Percentiles rank a stretch among this genome's conserved stretches.
Conservation (phyloP, 1,140 invertebrate species). For the Adoxophyes honmai region DNA sequence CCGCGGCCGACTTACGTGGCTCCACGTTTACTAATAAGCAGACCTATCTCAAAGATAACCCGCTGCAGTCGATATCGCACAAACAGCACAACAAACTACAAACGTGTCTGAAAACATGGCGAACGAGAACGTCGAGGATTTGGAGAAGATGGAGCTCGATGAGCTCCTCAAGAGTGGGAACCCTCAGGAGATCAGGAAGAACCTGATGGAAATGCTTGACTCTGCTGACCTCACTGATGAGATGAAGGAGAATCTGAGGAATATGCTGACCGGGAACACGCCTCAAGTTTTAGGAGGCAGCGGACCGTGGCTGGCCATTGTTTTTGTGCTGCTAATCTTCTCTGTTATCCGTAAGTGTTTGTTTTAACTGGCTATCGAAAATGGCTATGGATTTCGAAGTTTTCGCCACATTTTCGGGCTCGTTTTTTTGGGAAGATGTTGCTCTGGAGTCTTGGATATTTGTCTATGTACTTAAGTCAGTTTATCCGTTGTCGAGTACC, state of each 20-base stretch:
- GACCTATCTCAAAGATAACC: slow-evolving; percentile 6
- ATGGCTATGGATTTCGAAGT: too few species aligned
- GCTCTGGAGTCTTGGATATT: too few species aligned
- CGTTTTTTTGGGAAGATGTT: too few species aligned
- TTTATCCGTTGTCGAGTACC: too few species aligned
- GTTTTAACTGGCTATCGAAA: slow-evolving; percentile 9
- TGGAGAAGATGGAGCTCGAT: slow-evolving; percentile 49
- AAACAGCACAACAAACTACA: slow-evolving; percentile 16
- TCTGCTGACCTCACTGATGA: slow-evolving; percentile 76
- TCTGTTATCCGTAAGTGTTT: slow-evolving; percentile 47
- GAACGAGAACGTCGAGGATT: slow-evolving; percentile 47
- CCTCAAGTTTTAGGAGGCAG: slow-evolving; percentile 45
- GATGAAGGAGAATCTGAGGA: slow-evolving; percentile 72
- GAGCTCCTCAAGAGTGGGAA: slow-evolving; percentile 45
- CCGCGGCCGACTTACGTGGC: not conserved
- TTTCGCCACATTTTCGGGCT: too few species aligned
- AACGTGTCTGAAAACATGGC: slow-evolving; percentile 32
- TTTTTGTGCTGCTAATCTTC: slow-evolving; percentile 45
- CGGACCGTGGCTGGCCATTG: slow-evolving; percentile 33
- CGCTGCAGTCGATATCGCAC: slow-evolving; percentile 19
- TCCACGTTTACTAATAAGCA: slow-evolving; percentile 3
- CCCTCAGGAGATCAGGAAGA: slow-evolving; percentile 62
- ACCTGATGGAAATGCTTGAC: slow-evolving; percentile 78
- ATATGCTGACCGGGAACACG: slow-evolving; percentile 62
- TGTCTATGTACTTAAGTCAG: too few species aligned